Conservation (phyloP, 1,140 invertebrate species). For the Ceratoteleas bidentatus region DNA sequence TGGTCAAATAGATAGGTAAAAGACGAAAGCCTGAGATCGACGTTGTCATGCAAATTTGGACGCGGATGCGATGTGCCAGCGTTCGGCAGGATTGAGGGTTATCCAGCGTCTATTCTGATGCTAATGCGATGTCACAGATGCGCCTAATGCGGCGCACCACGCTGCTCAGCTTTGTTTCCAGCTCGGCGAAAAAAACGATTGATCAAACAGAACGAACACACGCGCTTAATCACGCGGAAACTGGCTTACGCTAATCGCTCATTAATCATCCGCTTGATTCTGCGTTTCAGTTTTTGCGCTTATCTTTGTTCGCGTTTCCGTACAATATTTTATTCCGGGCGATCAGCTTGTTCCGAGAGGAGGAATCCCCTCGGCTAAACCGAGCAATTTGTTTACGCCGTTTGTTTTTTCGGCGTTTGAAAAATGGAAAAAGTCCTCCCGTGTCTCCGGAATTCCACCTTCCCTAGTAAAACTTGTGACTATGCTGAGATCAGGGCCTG, state of each 20-base stretch:
- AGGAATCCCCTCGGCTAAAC: neutral
- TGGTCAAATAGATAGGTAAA: constrained; percentile 38
- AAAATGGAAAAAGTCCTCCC: too few species aligned
- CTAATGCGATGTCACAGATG: constrained; percentile 66
- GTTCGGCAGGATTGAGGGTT: constrained; percentile 30
- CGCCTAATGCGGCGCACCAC: constrained; percentile 34
- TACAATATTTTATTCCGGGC: neutral
- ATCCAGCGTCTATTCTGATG: constrained; percentile 62
- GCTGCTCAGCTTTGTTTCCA: constrained; percentile 24
- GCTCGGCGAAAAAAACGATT: constrained; percentile 33
- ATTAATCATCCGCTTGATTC: constrained; percentile 18
- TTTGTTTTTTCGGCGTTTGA: too few species aligned
- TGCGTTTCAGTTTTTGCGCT: neutral
- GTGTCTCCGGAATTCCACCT: too few species aligned
- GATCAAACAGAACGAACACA: constrained; percentile 36
- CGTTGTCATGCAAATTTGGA: constrained; percentile 65
- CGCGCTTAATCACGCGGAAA: constrained; percentile 18
- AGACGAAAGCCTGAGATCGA: constrained; percentile 44
- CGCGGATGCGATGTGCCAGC: constrained; percentile 38
- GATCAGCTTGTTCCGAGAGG: neutral
- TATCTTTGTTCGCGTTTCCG: neutral
- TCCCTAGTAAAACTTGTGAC: too few species aligned
- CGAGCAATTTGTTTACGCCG: too few species aligned
- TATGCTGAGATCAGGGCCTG: too few species aligned
- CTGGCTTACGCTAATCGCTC: constrained; percentile 17